Evolutionary conservation across 2,797 vertebrate genomes (phyloP).

Genomic region (Vultur gryphus): DNA sequence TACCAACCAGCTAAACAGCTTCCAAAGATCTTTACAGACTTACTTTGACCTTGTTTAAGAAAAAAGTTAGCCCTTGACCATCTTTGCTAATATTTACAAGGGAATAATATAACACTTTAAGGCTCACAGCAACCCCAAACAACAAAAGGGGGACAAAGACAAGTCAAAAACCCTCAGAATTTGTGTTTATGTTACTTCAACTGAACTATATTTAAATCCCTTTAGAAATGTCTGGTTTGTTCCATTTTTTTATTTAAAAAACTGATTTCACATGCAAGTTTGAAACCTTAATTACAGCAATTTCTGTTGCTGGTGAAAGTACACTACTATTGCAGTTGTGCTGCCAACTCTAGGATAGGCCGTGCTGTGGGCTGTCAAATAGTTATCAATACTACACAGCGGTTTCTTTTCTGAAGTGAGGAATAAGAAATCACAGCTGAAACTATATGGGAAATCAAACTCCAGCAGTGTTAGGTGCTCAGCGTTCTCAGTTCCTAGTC

Average conservation of each 20-base stretch:
- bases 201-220: neutral
- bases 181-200: neutral
- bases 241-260: neutral
- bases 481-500: neutral
- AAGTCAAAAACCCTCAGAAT: neutral
- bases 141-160: accelerated
- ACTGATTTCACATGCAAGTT: neutral
- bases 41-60: neutral
- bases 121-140: neutral
- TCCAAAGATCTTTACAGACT: neutral
- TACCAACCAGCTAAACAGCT: neutral
- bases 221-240: neutral
- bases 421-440: conserved; percentile 13
- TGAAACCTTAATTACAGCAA: neutral
- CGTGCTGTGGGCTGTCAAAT: neutral
- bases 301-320: neutral
- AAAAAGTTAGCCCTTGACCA: neutral
- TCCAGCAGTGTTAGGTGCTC: neutral
- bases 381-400: neutral
- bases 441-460: neutral
- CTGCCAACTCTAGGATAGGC: neutral
- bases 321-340: neutral
- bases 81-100: neutral
- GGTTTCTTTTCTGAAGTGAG: neutral
- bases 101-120: neutral